These are phyloP conservation scores for Notothenia rossii DNA, from an alignment of 2,113 vertebrate species.

Conservation along the genomic window DNA sequence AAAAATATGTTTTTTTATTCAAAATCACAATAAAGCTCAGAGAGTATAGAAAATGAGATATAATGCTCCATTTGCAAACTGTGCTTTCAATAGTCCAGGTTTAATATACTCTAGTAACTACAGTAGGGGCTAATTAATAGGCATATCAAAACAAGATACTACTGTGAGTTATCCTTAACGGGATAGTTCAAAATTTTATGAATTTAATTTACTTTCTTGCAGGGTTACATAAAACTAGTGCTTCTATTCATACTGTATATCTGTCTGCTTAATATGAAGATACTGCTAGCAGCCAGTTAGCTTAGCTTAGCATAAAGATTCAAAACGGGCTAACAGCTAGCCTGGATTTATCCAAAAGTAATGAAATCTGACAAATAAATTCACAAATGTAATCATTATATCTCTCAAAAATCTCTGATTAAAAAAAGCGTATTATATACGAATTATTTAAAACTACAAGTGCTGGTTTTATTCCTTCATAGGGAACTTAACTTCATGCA, in stretches of 20 bases:
- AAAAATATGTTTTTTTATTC: too few relatives aligned
- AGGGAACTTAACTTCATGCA: background rate
- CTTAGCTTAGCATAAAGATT: background rate
- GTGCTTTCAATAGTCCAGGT: conserved; percentile 1
- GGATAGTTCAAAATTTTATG: background rate
- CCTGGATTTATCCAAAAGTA: background rate
- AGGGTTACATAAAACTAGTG: background rate
- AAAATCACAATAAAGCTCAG: background rate
- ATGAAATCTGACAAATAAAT: background rate
- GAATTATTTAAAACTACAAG: too few relatives aligned
- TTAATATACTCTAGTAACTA: background rate
- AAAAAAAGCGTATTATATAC: too few relatives aligned
- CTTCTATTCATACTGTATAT: background rate
- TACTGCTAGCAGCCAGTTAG: background rate
- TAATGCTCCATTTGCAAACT: conserved; percentile 23
- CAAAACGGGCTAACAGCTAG: background rate
- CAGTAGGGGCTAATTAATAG: conserved; percentile 2
- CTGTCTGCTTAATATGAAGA: background rate
- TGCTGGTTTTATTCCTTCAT: too few relatives aligned
- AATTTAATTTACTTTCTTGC: background rate
- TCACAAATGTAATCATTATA: background rate
- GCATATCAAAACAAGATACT: background rate
- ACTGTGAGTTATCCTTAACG: background rate
- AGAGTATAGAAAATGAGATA: conserved; percentile 1
- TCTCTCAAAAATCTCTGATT: background rate